phyloP scores from a whole-genome alignment of 1,140 invertebrate species.

The Galendromus occidentalis region DNA sequence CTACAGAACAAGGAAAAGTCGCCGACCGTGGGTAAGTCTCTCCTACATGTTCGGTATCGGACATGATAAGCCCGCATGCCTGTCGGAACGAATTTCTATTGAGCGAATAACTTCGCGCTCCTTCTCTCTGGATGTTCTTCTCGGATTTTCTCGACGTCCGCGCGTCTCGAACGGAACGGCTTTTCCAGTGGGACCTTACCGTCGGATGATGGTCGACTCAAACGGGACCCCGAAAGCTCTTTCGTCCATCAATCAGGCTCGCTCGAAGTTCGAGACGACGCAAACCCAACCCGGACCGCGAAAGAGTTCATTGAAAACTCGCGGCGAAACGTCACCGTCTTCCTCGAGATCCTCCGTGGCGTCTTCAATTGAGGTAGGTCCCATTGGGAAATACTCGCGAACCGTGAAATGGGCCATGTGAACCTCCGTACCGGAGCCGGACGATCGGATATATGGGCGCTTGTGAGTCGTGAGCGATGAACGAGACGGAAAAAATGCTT shows the following conservation, averaged over 20 bases:
- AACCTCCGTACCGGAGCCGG: background rate
- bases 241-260: background rate
- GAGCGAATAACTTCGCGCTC: background rate
- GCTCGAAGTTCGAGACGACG: background rate
- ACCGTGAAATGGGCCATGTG: slow-evolving; percentile 9
- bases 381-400: background rate
- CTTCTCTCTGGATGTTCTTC: background rate
- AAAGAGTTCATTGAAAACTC: background rate
- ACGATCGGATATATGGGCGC: too few relatives aligned
- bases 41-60: too few relatives aligned
- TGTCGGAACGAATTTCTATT: background rate
- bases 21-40: background rate
- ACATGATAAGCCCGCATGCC: too few relatives aligned
- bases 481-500: too few relatives aligned
- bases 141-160: background rate
- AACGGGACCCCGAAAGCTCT: background rate
- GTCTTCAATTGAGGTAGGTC: background rate
- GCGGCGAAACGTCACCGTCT: background rate
- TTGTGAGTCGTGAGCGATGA: too few relatives aligned
- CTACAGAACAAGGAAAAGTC: background rate
- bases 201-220: background rate
- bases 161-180: too few relatives aligned
- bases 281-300: background rate
- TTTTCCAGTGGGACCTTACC: background rate
- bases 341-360: background rate